These are phyloP conservation scores for Gallinago stenura DNA, from an alignment of 2,797 vertebrate genomes.

Conservation along the genomic window DNA sequence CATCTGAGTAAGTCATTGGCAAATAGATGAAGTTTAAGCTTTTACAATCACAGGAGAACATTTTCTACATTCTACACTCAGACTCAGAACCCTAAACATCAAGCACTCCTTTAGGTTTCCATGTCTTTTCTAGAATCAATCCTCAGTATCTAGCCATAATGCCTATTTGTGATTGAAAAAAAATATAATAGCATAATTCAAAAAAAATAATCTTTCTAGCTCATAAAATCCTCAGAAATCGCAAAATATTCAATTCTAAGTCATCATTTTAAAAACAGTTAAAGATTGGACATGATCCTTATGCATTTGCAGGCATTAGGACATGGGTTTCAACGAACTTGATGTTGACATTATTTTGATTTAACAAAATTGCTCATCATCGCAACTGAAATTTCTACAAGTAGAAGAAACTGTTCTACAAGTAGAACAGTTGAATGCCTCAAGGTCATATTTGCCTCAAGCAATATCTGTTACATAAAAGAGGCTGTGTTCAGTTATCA, in stretches of 20 bases:
- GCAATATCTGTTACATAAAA: background rate
- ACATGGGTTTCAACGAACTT: background rate
- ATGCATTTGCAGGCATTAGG: background rate
- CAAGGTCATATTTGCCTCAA: accelerated
- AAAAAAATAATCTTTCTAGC: background rate
- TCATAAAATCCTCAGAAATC: background rate
- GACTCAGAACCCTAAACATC: background rate
- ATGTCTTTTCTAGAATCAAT: background rate
- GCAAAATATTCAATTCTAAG: background rate
- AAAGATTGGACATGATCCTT: background rate
- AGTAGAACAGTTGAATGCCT: background rate
- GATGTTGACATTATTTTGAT: background rate
- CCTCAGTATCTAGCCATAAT: background rate
- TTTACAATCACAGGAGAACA: background rate
- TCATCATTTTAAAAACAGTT: background rate
- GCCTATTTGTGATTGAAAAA: background rate
- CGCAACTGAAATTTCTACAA: background rate
- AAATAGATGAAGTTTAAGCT: background rate
- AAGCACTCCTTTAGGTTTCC: background rate
- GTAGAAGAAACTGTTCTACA: too few relatives aligned
- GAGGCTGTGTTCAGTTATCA: background rate
- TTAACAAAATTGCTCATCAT: background rate
- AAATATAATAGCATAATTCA: background rate
- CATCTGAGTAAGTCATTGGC: background rate
- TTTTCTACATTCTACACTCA: background rate